Percentiles rank a stretch among this genome's conserved stretches.
phyloP scores from a whole-genome alignment of 1,140 invertebrate species.

The Brachionus rubens region DNA sequence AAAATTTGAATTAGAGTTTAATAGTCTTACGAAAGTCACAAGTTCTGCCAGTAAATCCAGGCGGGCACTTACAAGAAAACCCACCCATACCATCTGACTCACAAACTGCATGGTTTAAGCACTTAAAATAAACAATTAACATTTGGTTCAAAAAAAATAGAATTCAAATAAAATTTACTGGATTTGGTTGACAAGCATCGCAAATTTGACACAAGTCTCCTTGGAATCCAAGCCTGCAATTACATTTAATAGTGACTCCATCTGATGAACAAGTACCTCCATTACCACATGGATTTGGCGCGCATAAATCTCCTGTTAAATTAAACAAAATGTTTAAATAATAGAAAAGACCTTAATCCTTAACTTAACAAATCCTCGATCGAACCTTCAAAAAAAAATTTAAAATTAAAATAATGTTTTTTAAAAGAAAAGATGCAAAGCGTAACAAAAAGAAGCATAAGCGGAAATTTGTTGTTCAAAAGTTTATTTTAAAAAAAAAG shows the following conservation, averaged over 20 bases:
- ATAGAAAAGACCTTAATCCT: slow-evolving; percentile 1
- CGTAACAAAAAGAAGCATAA: no score
- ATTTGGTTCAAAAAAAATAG: no score
- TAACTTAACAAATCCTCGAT: not conserved
- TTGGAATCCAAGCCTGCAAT: slow-evolving; percentile 28
- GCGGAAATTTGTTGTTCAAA: not conserved
- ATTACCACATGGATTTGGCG: slow-evolving; percentile 80
- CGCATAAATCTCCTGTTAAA: slow-evolving; percentile 73
- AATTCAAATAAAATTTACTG: slow-evolving; percentile 47
- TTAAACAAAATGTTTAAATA: not conserved
- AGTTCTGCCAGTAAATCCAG: slow-evolving; percentile 49
- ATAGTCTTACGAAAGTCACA: slow-evolving; percentile 48
- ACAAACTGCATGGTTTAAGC: slow-evolving; percentile 40
- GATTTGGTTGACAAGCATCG: slow-evolving; percentile 49
- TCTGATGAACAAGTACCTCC: slow-evolving; percentile 76
- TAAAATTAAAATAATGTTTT: not conserved
- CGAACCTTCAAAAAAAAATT: slow-evolving; percentile 22
- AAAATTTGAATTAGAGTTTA: not conserved
- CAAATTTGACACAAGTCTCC: slow-evolving; percentile 41
- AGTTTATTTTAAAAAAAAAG: slow-evolving; percentile 1
- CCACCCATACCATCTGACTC: slow-evolving; percentile 25
- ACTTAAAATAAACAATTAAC: not conserved
- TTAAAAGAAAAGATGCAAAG: not conserved
- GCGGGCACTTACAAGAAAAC: slow-evolving; percentile 45
- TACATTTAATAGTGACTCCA: slow-evolving; percentile 61